Evolutionary conservation across 2,113 vertebrate genomes (phyloP).

Genomic region (Anguilla rostrata): DNA sequence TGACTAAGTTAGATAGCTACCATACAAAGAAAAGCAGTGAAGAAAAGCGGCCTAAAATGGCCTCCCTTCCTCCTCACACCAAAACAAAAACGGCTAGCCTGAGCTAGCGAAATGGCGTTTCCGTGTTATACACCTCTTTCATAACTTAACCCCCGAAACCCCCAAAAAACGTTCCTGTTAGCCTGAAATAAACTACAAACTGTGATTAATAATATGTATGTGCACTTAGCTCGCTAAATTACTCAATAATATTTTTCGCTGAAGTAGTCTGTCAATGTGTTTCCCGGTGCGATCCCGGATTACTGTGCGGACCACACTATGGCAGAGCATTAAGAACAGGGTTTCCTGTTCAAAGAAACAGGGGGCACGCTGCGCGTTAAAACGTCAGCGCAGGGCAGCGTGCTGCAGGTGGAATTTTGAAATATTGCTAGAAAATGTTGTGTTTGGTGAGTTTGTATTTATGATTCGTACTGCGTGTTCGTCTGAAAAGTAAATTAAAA

Average conservation of each 20-base stretch:
- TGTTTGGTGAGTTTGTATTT: no score
- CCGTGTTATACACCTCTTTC: not conserved
- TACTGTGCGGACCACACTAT: not conserved
- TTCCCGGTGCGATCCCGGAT: not conserved
- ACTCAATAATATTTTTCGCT: not conserved
- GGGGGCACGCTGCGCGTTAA: conserved; percentile 18
- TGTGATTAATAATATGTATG: not conserved
- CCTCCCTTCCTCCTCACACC: conserved; percentile 30
- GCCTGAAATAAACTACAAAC: not conserved
- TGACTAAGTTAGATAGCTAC: not conserved
- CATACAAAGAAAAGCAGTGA: conserved; percentile 18
- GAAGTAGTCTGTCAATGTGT: not conserved
- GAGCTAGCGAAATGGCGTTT: conserved; percentile 19
- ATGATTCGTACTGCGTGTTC: no score
- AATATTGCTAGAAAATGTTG: no score
- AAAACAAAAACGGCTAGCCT: conserved; percentile 27
- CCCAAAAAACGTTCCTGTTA: not conserved
- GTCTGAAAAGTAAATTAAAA: no score
- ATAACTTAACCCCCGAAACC: not conserved
- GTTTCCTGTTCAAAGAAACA: conserved; percentile 30
- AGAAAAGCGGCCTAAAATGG: conserved; percentile 39
- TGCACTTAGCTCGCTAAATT: not conserved
- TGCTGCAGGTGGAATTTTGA: not conserved
- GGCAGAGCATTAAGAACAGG: not conserved
- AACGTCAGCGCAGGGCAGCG: not conserved